phyloP scores from a whole-genome alignment of 2,888 invertebrate species.

The Maniola hyperantus region DNA sequence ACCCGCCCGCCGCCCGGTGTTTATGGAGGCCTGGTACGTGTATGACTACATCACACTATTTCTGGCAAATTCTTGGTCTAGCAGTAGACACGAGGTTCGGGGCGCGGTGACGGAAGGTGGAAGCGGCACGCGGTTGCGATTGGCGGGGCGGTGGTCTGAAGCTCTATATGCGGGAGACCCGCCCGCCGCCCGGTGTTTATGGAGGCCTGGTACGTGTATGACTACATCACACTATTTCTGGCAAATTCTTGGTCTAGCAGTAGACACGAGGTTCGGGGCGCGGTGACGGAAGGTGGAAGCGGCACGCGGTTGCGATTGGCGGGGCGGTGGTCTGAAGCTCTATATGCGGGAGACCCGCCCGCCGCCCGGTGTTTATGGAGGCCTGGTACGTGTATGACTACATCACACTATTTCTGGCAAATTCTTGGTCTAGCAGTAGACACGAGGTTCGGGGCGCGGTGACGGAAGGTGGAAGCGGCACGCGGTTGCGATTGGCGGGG shows the following conservation, averaged over 20 bases:
- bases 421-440: slow-evolving; percentile 89
- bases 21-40: slow-evolving; percentile 88
- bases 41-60: slow-evolving; percentile 40
- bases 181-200: slow-evolving; percentile 87
- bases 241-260: slow-evolving; percentile 90
- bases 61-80: slow-evolving; percentile 90
- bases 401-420: slow-evolving; percentile 80
- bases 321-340: slow-evolving; percentile 92
- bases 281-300: slow-evolving; percentile 82
- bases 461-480: slow-evolving; percentile 76
- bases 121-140: slow-evolving; percentile 75
- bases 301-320: slow-evolving; percentile 81
- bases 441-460: slow-evolving; percentile 90
- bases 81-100: slow-evolving; percentile 89
- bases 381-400: slow-evolving; percentile 80
- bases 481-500: slow-evolving; percentile 85
- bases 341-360: slow-evolving; percentile 88
- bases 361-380: slow-evolving; percentile 90
- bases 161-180: slow-evolving; percentile 89
- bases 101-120: slow-evolving; percentile 84
- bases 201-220: slow-evolving; percentile 85
- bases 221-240: slow-evolving; percentile 67
- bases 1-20: slow-evolving; percentile 87
- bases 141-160: slow-evolving; percentile 93
- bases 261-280: slow-evolving; percentile 89